Conservation (phyloP, 2,113 vertebrate species). For the Puma concolor region DNA sequence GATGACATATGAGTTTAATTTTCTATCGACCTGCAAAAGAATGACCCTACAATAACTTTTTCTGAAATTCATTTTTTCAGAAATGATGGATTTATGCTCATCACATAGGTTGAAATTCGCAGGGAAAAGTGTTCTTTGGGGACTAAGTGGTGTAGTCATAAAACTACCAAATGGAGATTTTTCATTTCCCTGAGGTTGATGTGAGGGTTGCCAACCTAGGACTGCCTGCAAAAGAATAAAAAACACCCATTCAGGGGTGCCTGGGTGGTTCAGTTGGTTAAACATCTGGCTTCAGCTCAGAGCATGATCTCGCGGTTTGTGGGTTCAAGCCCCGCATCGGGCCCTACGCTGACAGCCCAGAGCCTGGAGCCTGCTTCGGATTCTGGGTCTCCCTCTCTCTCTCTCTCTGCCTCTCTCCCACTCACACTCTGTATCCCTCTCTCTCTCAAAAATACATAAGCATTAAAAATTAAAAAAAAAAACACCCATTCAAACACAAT, state of each 20-base stretch:
- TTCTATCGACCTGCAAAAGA: neutral
- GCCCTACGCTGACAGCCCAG: too few relatives aligned
- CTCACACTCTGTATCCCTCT: too few relatives aligned
- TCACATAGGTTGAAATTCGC: neutral
- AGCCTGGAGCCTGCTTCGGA: too few relatives aligned
- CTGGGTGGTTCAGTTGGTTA: too few relatives aligned
- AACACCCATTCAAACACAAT: neutral
- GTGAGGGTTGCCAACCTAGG: neutral
- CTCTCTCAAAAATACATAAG: too few relatives aligned
- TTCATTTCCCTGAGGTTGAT: neutral
- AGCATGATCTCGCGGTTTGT: too few relatives aligned
- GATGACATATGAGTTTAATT: slow-evolving; percentile 35
- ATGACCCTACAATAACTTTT: neutral
- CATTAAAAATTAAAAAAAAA: neutral
- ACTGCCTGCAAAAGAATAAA: neutral
- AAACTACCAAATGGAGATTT: neutral
- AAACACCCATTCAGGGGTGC: neutral
- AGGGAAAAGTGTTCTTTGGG: neutral
- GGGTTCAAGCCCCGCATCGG: too few relatives aligned
- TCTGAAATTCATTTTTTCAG: neutral
- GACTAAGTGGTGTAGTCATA: neutral
- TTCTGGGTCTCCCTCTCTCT: too few relatives aligned
- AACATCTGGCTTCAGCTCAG: too few relatives aligned
- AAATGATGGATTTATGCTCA: neutral
- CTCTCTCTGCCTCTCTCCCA: too few relatives aligned